Evolutionary conservation across 2,888 invertebrate species (phyloP), one percentile per base, ranked within the genome.

Genomic region (Ornithoptera alexandrae): DNA sequence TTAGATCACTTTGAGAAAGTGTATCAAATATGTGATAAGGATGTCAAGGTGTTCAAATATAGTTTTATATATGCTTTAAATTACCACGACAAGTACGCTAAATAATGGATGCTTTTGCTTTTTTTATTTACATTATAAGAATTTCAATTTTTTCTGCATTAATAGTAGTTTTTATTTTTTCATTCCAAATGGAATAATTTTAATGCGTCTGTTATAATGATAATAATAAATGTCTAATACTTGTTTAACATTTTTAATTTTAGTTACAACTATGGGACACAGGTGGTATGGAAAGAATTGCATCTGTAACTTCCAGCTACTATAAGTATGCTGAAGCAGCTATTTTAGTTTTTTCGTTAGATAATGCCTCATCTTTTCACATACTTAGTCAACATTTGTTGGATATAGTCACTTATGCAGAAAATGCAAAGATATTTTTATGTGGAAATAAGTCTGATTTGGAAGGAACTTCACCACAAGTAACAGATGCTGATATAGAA

Each of bases 281-380:
- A 56, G 98, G 98, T 75, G 98, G 98, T 64, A 98, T 98, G 97
- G 98, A 98, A 88, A 94, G 98, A 78, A 98, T 98, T 73, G 98
- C 98, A 62, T 98, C 98, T 4, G 97, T 98, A 24, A 98, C 98
- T 17, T 97, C 97, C 42, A 97, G 97, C 82, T 98, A 98, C 85
- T 98, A 98, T 86, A 98, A 98, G 89, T 98, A 98, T 90, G 97
- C 98, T 4, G 98, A 98, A 85, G 98, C 98, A 72, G 98, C 98
- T 70, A 95, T 98, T 78, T 92, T 98, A 73, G 98, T 98, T 8
- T 98, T 98, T 90, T 96, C 97, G 56, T 90, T 97, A 74, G 97
- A 98, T 82, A 97, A 97, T 92, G 95, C 97, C 12, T 97, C 98
- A 56, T 98, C 98, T 12, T 98, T 98, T 92, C 97, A 98, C 88